phyloP scores from a whole-genome alignment of 2,888 invertebrate species.

The Leptarthrus brevirostris region DNA sequence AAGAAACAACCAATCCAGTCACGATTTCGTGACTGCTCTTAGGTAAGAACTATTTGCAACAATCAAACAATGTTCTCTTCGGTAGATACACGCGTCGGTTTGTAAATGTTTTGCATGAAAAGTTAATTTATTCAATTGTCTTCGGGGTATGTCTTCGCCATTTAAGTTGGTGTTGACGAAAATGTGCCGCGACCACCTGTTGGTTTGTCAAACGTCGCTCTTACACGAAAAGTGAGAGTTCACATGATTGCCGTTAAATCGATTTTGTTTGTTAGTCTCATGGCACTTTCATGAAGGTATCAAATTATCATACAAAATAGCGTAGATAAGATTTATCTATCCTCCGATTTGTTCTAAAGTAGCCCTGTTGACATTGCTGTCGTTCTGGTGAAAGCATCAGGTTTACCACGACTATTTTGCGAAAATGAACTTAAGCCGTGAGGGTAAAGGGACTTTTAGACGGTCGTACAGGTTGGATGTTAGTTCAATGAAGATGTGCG shows the following conservation, averaged over 20 bases:
- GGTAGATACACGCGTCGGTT: constrained; percentile 13
- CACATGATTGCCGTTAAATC: neutral
- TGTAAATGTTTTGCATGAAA: constrained; percentile 14
- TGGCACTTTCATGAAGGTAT: neutral
- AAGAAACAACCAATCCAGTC: neutral
- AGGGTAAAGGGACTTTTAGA: too few species aligned
- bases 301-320: neutral
- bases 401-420: too few species aligned
- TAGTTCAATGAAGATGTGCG: too few species aligned
- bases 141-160: too few species aligned
- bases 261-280: neutral
- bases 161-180: too few species aligned
- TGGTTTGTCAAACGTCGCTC: neutral
- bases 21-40: constrained; percentile 2
- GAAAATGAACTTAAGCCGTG: too few species aligned
- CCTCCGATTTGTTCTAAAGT: neutral
- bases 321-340: neutral
- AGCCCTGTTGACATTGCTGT: too few species aligned
- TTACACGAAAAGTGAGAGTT: constrained; percentile 3
- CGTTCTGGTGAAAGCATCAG: too few species aligned
- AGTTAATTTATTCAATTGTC: constrained; percentile 28
- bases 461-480: too few species aligned
- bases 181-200: neutral
- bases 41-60: neutral
- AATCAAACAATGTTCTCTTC: neutral